These are phyloP conservation scores for Drosophila sp. DNA, from an alignment of 1,140 invertebrate genomes.

Conservation along the genomic window DNA sequence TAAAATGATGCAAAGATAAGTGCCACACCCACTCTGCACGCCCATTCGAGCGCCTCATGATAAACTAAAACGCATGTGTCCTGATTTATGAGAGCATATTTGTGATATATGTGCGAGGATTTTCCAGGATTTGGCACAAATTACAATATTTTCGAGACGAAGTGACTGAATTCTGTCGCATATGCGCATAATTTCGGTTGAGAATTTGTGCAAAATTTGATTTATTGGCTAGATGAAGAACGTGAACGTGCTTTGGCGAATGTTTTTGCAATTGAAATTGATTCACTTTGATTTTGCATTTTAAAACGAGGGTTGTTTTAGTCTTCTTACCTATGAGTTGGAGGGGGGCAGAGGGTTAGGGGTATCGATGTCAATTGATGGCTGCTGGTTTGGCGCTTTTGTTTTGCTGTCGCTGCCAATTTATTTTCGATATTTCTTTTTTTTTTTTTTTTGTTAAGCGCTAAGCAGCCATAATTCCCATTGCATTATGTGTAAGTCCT, in stretches of 20 bases:
- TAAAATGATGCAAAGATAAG: slow-evolving; percentile 41
- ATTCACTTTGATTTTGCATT: slow-evolving; percentile 82
- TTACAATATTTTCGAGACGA: slow-evolving; percentile 55
- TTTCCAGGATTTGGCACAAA: slow-evolving; percentile 74
- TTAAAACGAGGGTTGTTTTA: slow-evolving; percentile 71
- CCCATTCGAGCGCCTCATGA: slow-evolving; percentile 22
- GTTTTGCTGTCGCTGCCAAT: slow-evolving; percentile 75
- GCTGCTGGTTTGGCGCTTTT: slow-evolving; percentile 65
- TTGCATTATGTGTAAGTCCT: slow-evolving; percentile 61
- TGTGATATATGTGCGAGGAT: slow-evolving; percentile 72
- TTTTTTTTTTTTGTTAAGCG: slow-evolving; percentile 30
- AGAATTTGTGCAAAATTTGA: slow-evolving; percentile 69
- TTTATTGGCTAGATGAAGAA: slow-evolving; percentile 65
- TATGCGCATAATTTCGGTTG: slow-evolving; percentile 68
- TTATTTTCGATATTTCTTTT: slow-evolving; percentile 49
- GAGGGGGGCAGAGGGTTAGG: not conserved
- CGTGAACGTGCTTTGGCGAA: slow-evolving; percentile 27
- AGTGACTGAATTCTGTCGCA: slow-evolving; percentile 45
- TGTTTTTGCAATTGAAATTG: slow-evolving; percentile 77
- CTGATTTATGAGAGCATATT: slow-evolving; percentile 74
- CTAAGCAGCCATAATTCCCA: slow-evolving; percentile 79
- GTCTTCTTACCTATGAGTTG: slow-evolving; percentile 5
- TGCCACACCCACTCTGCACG: slow-evolving; percentile 15
- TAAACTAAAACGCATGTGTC: slow-evolving; percentile 45
- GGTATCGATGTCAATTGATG: slow-evolving; percentile 71